Percentiles rank a stretch among this genome's conserved stretches.
Evolutionary conservation across 2,797 vertebrate genomes (phyloP).

Genomic region (Enteromius trimaculatus): DNA sequence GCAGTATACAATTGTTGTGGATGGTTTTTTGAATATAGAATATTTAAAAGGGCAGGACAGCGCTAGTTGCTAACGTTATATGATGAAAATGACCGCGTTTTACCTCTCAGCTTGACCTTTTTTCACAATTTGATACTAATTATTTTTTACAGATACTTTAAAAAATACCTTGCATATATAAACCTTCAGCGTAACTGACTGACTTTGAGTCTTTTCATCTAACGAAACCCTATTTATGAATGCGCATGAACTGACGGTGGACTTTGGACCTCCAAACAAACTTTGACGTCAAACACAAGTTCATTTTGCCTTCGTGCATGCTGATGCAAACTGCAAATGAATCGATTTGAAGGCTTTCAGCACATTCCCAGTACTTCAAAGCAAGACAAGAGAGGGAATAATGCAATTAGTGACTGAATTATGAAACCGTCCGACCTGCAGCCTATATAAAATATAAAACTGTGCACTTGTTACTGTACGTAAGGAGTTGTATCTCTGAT

Average conservation of each 20-base stretch:
- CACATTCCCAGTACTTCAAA: slow-evolving; percentile 33
- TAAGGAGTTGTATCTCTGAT: background rate
- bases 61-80: background rate
- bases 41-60: background rate
- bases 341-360: slow-evolving; percentile 16
- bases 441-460: background rate
- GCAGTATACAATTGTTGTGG: background rate
- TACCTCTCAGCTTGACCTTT: background rate
- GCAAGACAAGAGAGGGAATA: background rate
- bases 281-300: slow-evolving; percentile 32
- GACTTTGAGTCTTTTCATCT: slow-evolving; percentile 45
- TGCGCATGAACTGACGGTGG: slow-evolving; percentile 19
- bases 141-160: slow-evolving; percentile 12
- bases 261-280: slow-evolving; percentile 40
- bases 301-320: slow-evolving; percentile 34
- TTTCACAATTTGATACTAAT: slow-evolving; percentile 15
- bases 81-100: background rate
- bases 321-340: slow-evolving; percentile 10
- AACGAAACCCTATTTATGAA: background rate
- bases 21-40: background rate
- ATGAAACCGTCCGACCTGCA: background rate
- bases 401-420: slow-evolving; percentile 21
- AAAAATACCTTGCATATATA: slow-evolving; percentile 29
- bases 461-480: background rate
- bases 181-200: slow-evolving; percentile 26